These are phyloP conservation scores for Reticulitermes speratus DNA, from an alignment of 1,140 invertebrate species.

Conservation along the genomic window DNA sequence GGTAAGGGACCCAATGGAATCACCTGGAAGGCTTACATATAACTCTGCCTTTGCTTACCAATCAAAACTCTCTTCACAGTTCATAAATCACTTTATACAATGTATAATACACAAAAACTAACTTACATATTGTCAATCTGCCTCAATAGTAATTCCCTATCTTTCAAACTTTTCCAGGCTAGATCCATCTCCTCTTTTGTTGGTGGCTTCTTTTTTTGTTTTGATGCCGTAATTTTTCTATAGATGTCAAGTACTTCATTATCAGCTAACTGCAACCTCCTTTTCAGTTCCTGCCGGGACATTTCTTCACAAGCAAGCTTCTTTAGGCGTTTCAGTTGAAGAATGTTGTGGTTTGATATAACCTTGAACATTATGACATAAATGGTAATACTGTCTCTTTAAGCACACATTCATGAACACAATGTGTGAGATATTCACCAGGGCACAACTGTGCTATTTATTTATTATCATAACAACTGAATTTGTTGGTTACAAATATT, in stretches of 20 bases:
- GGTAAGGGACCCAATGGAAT: too few species aligned
- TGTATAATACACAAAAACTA: neutral
- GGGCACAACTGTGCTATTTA: too few species aligned
- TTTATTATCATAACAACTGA: too few species aligned
- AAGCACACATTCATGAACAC: neutral
- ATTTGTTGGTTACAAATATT: too few species aligned
- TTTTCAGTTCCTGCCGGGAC: conserved; percentile 64
- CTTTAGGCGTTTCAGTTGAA: conserved; percentile 62
- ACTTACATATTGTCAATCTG: conserved; percentile 46
- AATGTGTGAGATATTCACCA: too few species aligned
- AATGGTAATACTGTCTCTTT: conserved; percentile 27
- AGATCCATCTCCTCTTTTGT: conserved; percentile 81
- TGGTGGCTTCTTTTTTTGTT: conserved; percentile 75
- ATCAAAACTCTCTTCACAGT: too few species aligned
- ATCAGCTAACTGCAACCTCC: conserved; percentile 66
- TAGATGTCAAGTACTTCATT: conserved; percentile 77
- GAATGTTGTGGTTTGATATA: conserved; percentile 67
- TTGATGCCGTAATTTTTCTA: conserved; percentile 69
- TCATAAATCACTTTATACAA: too few species aligned
- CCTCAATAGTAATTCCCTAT: conserved; percentile 59
- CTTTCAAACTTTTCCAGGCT: conserved; percentile 65
- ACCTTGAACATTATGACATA: conserved; percentile 51
- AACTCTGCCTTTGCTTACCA: too few species aligned
- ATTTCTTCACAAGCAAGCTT: conserved; percentile 62
- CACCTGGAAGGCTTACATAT: too few species aligned